These are phyloP conservation scores for Lamellibrachia luymesi DNA, from an alignment of 1,140 invertebrate species.

Conservation along the genomic window DNA sequence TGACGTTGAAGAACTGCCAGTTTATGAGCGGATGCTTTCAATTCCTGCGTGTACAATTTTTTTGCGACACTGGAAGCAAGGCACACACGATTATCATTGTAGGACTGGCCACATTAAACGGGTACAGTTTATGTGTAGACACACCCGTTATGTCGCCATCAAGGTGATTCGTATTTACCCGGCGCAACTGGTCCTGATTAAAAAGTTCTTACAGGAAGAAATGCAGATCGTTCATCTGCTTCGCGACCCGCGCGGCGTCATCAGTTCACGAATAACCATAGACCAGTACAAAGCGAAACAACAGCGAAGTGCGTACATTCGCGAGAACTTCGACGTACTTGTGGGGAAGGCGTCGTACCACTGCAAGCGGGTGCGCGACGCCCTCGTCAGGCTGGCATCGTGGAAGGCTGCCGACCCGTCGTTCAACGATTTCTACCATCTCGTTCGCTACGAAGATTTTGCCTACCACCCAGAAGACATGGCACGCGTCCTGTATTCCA, in stretches of 20 bases:
- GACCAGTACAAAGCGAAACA: not conserved
- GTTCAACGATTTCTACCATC: not conserved
- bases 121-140: not conserved
- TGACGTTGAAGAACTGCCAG: not conserved
- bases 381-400: not conserved
- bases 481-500: not conserved
- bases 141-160: not conserved
- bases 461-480: not conserved
- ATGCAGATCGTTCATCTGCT: constrained; percentile 13
- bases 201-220: not conserved
- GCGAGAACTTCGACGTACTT: not conserved
- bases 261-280: not conserved
- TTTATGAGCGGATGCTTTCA: not conserved
- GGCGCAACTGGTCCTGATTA: not conserved
- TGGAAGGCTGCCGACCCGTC: not conserved
- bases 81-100: not conserved
- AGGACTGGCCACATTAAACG: not conserved
- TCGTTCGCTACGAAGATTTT: constrained; percentile 16
- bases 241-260: not conserved
- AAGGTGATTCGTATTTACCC: not conserved
- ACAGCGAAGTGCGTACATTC: not conserved
- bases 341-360: not conserved
- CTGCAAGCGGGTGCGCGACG: not conserved
- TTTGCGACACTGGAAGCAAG: not conserved
- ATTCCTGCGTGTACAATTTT: not conserved